phyloP scores from a whole-genome alignment of 2,888 invertebrate genomes.

The Luperina nickerlii region DNA sequence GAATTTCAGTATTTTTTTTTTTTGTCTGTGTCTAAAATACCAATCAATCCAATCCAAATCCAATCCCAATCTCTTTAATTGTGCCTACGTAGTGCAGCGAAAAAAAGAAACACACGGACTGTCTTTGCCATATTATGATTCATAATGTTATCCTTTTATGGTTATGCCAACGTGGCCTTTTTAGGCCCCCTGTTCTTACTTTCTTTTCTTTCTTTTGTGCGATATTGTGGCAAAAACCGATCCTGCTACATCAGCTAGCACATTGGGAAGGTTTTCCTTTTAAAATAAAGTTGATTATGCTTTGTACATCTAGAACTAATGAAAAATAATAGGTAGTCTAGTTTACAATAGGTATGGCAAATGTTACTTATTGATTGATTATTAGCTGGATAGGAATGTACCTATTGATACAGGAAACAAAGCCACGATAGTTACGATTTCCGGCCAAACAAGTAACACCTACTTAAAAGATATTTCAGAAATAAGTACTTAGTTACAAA shows the following conservation, averaged over 20 bases:
- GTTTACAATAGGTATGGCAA: constrained; percentile 1
- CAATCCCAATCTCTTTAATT: too few species aligned
- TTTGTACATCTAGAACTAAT: neutral
- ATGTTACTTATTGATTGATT: neutral
- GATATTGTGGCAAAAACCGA: neutral
- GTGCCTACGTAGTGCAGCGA: too few species aligned
- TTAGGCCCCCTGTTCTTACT: too few species aligned
- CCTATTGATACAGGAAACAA: neutral
- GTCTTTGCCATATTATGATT: too few species aligned
- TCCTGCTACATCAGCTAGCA: neutral
- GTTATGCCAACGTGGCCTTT: too few species aligned
- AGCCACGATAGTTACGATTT: neutral
- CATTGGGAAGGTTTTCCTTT: neutral
- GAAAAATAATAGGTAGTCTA: neutral
- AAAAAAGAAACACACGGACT: too few species aligned
- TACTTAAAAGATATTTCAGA: neutral
- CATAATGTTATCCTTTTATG: too few species aligned
- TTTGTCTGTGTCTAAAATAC: too few species aligned
- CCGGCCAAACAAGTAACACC: too few species aligned
- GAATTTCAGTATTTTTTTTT: too few species aligned
- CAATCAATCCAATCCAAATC: too few species aligned
- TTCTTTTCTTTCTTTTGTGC: too few species aligned
- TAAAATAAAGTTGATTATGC: neutral
- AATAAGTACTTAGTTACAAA: neutral
- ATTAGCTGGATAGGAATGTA: neutral